Base-by-base conservation (phyloP, 2,888 invertebrate genomes). In the Hoplodrina ambigua region DNA sequence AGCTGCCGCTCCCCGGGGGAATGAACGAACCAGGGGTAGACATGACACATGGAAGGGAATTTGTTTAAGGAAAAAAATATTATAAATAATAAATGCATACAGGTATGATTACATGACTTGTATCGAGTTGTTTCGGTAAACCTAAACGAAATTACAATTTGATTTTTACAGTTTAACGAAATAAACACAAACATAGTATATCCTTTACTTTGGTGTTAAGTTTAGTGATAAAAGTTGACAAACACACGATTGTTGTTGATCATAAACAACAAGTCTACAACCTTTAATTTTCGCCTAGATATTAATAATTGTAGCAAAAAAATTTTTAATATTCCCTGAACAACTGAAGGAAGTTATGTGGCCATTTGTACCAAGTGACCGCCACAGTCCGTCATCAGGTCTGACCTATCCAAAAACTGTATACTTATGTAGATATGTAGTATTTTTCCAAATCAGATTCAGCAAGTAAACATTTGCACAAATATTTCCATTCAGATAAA, bases 381-480 rank as follows among this genome's bases (percentile, higher is more conserved):
- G 17, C 46, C 17, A 46, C 50, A 41, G 13, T 41, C 11, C n/a
- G 5, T n/a, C 49, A n/a, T n/a, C 50, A 50, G 41, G 13, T 41
- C 41, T 13, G 11, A 1, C 13, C 41, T 13, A 8, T 13, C 13
- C 3, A 15, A 49, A 6, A 33, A 54, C 19, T 13, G 13, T 41
- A 41, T 13, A 41, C 13, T 13, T 10, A 37, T 37, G 37, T 15
- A 19, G 25, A 11, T 41, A 15, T 5, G 2, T 4, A 30, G 11
- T 4, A 44, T 30, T 46, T 69, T 54, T 33, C 5, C 15, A 41
- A 72, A 77, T 72, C 17, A 55, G 19, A 70, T 71, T 58, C 77
- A n/a, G 25, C 0, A n/a, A 53, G 57, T 57, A 74, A 70, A 74
- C 41, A 78, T 74, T 72, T 57, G 57, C 78, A 61, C 63, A 78